Evolutionary conservation across 2,113 vertebrate genomes (phyloP), one percentile per base, ranked within the genome.

Genomic region (Mormyrus lacerda): DNA sequence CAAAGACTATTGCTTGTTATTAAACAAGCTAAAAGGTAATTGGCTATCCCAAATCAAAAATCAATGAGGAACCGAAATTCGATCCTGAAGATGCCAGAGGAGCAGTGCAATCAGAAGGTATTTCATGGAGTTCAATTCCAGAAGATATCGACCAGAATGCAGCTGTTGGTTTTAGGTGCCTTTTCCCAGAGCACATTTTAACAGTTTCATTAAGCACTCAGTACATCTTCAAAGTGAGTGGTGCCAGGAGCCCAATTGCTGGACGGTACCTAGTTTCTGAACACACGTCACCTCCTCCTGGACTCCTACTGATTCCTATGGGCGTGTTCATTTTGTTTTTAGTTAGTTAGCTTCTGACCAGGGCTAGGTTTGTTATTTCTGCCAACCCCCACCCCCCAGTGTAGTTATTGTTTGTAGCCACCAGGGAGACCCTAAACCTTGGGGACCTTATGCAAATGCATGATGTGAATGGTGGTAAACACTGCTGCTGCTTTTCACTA

Each of bases 61-160:
- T 79, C 73, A 42, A 79, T 79, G 73, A 79, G 17, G 73, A 19
- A 79, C 3, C 5, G 31, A 39, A 79, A 79, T 19, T 35, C 17
- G 31, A 79, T 79, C 31, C 17, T 42, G 15, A 79, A 79, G 35
- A 79, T 39, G 73, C 42, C 82, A 47, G 9, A 27, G 44, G 8
- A 84, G 44, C 42, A 44, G 44, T 47, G 24, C 44, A 84, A 84
- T 84, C 44, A 84, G 39, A 84, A 24, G 44, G 82, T 47, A 45
- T 47, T 84, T 45, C 24, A 24, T 84, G 44, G 82, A 47, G 21
- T 84, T 44, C 44, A 47, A 47, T 84, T 47, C 82, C 82, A 84
- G 44, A 47, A 84, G 24, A 84, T 84, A 84, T 84, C 19, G 82
- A 84, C 39, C 19, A 84, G 82, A 84, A 84, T 84, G n/a, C 42